Evolutionary conservation across 1,140 invertebrate species (phyloP).

Genomic region (Lamellibrachia luymesi): DNA sequence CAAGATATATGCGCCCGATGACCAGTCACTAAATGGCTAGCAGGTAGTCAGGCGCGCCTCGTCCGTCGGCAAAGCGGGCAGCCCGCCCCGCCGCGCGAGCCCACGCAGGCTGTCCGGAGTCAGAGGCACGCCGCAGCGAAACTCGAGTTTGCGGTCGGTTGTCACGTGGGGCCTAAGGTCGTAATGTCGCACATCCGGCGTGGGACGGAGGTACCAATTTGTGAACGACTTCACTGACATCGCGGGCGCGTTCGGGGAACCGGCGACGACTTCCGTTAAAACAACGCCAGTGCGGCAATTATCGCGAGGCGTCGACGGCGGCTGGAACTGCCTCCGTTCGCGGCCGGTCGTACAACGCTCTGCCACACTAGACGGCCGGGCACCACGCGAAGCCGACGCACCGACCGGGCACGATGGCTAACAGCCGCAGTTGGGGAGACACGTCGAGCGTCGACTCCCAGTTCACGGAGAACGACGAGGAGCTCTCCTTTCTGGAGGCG

Average conservation of each 20-base stretch:
- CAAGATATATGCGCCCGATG: background rate
- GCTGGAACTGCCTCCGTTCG: background rate
- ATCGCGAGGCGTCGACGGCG: background rate
- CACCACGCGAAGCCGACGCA: background rate
- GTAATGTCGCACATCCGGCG: background rate
- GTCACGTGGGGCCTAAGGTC: background rate
- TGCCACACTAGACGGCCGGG: background rate
- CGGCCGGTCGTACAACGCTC: background rate
- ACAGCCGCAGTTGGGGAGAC: conserved; percentile 13
- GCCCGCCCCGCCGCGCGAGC: background rate
- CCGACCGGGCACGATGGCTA: background rate
- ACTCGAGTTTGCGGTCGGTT: background rate
- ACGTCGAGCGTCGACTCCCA: conserved; percentile 24
- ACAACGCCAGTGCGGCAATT: background rate
- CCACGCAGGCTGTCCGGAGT: background rate
- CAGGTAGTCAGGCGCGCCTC: background rate
- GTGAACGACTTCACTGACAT: background rate
- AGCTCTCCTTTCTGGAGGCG: conserved; percentile 27
- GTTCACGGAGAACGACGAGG: conserved; percentile 22
- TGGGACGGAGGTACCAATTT: background rate
- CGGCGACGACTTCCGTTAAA: background rate
- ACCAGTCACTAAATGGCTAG: background rate
- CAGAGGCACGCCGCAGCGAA: background rate
- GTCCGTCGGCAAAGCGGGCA: background rate
- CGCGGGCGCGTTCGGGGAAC: background rate